phyloP scores from a whole-genome alignment of 1,140 invertebrate species.

The Temnothorax curvispinosus region DNA sequence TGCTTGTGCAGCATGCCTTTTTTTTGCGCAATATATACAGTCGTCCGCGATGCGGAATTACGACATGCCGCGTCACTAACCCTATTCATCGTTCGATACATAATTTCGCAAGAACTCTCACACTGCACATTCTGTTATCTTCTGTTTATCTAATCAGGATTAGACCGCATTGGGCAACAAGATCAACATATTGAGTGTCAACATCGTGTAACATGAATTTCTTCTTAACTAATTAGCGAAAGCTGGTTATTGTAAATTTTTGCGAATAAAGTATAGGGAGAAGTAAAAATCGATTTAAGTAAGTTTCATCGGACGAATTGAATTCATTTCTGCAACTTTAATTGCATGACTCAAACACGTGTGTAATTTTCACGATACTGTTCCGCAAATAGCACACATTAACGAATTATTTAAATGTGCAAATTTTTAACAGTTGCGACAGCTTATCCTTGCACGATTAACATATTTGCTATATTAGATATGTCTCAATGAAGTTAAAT shows the following conservation, averaged over 20 bases:
- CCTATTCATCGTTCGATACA: conserved; percentile 41
- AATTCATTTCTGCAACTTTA: not conserved
- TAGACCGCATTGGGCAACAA: not conserved
- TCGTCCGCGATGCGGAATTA: conserved; percentile 21
- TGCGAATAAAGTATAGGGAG: not conserved
- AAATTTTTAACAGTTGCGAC: conserved; percentile 61
- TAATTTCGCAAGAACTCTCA: conserved; percentile 25
- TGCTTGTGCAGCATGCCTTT: conserved; percentile 43
- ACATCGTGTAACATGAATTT: not conserved
- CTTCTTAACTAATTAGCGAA: not conserved
- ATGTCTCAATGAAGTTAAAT: not conserved
- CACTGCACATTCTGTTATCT: not conserved
- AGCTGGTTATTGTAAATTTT: not conserved
- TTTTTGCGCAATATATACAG: conserved; percentile 49
- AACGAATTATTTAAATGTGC: conserved; percentile 57
- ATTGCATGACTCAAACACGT: conserved; percentile 77
- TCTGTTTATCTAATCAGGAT: conserved; percentile 22
- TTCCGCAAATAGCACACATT: conserved; percentile 76
- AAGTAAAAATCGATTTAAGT: not conserved
- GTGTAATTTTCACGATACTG: conserved; percentile 78
- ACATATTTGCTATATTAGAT: conserved; percentile 19
- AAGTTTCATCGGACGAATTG: not conserved
- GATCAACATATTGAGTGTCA: not conserved
- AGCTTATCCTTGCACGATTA: conserved; percentile 55
- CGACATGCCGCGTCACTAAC: conserved; percentile 25